phyloP scores from a whole-genome alignment of 2,888 invertebrate species.

The Eupithecia subfuscata region DNA sequence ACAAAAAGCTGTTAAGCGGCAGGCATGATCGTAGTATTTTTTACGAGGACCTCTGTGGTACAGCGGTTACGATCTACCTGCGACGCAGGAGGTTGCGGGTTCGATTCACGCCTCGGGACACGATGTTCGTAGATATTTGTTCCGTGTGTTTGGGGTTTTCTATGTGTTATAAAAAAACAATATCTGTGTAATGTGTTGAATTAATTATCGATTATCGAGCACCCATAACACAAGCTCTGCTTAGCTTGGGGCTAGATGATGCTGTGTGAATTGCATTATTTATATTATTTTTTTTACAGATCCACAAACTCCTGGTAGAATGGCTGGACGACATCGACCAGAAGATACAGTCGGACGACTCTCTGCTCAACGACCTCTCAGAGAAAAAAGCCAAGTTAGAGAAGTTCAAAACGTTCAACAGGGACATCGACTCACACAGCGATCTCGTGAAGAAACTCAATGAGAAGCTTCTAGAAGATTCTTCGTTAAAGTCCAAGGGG shows the following conservation, averaged over 20 bases:
- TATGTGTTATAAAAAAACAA: background rate
- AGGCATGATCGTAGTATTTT: too few relatives aligned
- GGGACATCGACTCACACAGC: constrained; percentile 91
- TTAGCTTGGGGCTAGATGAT: background rate
- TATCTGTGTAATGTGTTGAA: too few relatives aligned
- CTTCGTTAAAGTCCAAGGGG: constrained; percentile 86
- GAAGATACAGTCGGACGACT: constrained; percentile 90
- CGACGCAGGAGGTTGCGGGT: background rate
- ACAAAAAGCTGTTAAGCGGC: too few relatives aligned
- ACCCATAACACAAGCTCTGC: background rate
- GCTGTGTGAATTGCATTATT: background rate
- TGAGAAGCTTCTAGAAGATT: constrained; percentile 88
- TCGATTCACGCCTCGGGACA: background rate
- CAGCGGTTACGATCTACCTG: background rate
- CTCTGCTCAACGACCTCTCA: constrained; percentile 91
- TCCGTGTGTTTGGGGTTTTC: background rate
- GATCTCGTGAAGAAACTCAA: constrained; percentile 91
- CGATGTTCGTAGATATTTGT: background rate
- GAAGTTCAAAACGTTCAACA: constrained; percentile 92
- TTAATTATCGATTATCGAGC: background rate
- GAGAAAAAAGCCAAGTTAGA: constrained; percentile 96
- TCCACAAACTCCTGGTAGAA: constrained; percentile 90
- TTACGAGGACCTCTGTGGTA: background rate
- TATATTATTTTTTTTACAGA: constrained; percentile 53
- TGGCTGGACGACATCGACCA: constrained; percentile 96